Conservation (phyloP, 2,113 vertebrate species). For the Caloenas nicobarica region DNA sequence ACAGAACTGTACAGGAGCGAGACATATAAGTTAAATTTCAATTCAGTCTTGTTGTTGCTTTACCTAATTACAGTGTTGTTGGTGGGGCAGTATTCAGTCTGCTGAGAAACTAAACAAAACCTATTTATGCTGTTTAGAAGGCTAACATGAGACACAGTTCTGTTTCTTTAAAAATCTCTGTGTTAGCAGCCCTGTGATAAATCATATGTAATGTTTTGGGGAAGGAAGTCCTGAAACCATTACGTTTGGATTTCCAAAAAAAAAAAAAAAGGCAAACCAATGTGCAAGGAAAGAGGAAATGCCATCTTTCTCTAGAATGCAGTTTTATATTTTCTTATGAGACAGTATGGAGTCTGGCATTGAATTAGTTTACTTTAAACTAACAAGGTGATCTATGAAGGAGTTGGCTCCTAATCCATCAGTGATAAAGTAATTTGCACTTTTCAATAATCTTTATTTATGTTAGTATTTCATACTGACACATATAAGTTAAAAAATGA, state of each 20-base stretch:
- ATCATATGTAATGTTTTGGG: background rate
- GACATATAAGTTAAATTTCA: background rate
- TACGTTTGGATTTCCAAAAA: background rate
- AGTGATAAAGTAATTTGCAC: constrained; percentile 3
- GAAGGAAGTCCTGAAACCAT: background rate
- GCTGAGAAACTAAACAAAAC: background rate
- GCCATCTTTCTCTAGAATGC: background rate
- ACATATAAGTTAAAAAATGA: constrained; percentile 37
- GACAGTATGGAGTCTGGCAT: background rate
- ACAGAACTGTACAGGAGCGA: background rate
- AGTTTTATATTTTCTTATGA: background rate
- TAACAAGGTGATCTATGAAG: background rate
- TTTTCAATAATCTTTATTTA: constrained; percentile 47
- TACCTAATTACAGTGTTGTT: background rate
- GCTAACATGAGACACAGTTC: background rate
- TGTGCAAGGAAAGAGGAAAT: background rate
- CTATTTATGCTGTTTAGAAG: background rate
- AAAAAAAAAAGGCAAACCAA: background rate
- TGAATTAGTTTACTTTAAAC: background rate
- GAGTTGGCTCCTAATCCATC: background rate
- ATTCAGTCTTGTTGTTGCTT: background rate
- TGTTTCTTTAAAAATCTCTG: rapidly evolving
- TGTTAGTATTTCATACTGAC: constrained; percentile 23
- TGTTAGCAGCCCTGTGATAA: background rate
- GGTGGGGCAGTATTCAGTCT: rapidly evolving